phyloP scores from a whole-genome alignment of 2,888 invertebrate genomes.

The Scrobipalpa atriplicella region DNA sequence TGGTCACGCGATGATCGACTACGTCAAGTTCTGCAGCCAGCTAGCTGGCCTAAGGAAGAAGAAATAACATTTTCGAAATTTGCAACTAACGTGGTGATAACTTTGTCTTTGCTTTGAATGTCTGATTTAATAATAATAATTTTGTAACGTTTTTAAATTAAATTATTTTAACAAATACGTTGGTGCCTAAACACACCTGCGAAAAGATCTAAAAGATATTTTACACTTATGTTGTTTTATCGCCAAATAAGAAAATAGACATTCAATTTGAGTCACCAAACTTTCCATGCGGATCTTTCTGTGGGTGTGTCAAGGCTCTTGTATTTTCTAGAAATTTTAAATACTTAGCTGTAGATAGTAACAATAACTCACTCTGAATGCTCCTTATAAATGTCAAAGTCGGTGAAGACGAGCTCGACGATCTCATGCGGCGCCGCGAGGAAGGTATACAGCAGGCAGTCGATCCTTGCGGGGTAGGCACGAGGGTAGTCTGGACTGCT shows the following conservation, averaged over 20 bases:
- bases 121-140: no score
- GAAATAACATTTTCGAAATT: constrained; percentile 40
- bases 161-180: no score
- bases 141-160: no score
- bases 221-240: no score
- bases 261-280: no score
- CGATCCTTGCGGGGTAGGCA: constrained; percentile 88
- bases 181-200: no score
- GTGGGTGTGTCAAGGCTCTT: no score
- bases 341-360: neutral
- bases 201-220: no score
- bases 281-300: no score
- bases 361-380: constrained; percentile 85
- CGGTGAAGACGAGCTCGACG: constrained; percentile 91
- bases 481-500: constrained; percentile 93
- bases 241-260: no score
- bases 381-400: constrained; percentile 89
- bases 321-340: no score
- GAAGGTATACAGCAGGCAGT: constrained; percentile 94
- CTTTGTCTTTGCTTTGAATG: no score
- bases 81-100: neutral
- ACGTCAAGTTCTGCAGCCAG: constrained; percentile 84
- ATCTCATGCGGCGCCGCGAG: constrained; percentile 91
- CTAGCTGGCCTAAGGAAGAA: constrained; percentile 83
- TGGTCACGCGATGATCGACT: constrained; percentile 83